Base-by-base conservation (phyloP, 1,140 invertebrate species). In the Drosophila teissieri region DNA sequence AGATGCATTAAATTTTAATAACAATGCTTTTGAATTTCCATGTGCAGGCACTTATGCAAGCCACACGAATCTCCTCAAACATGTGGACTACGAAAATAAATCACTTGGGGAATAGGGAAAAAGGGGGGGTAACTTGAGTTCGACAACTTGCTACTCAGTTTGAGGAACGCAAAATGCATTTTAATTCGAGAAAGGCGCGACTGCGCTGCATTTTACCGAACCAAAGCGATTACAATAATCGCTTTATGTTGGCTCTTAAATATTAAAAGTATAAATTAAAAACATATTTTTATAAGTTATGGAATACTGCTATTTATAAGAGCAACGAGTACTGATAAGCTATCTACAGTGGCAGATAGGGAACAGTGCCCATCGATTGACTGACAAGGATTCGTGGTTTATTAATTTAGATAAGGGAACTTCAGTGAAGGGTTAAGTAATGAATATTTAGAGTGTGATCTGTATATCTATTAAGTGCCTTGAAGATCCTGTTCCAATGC, bases 21-120 rank as follows among this genome's bases (percentile, higher is more conserved):
- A 58, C 72, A 67, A 67, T 54, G 24, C 8, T 15, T 8, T 15
- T 60, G 36, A 65, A 57, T 56, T 52, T 56, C 8, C 17, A 65
- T 19, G 24, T 34, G 4, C 31, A 11, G 15, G 46, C 42, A 77
- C 69, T 65, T 77, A 89, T 79, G 74, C 65, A 79, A 75, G 76
- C 39, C 45, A 68, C 34, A 48, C 54, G 39, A 14, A 6, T 39
- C 19, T 34, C 11, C 36, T 40, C 58, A 39, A 69, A 75, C 79
- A 62, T 76, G 73, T 75, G 51, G 55, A 67, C 44, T 74, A 58
- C 64, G 53, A 79, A 82, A 84, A 77, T 88, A 52, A 52, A 52
- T 52, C 49, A 52, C 52, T 64, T 39, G 36, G 44, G 54, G 64
- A 64, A 68, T 2, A 22, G 8, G 19, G 48, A 64, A 68, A 1